phyloP scores from a whole-genome alignment of 2,888 invertebrate genomes.

The Eumerus sabulonum region DNA sequence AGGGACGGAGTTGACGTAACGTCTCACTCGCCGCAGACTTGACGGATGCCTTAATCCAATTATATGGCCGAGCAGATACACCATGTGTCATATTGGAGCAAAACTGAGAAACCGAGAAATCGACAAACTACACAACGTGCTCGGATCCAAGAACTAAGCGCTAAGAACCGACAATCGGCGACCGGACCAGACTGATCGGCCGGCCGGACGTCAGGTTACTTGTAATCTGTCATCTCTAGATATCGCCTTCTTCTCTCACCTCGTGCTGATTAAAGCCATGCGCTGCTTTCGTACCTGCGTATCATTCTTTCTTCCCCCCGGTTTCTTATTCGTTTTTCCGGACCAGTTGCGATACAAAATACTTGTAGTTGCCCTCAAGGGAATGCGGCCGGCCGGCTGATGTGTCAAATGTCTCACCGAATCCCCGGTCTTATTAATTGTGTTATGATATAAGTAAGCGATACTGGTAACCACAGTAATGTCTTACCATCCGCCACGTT shows the following conservation, averaged over 20 bases:
- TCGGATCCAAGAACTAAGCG: not conserved
- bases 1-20: conserved; percentile 63
- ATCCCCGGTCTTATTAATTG: conserved; percentile 51
- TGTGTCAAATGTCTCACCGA: conserved; percentile 66
- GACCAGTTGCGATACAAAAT: conserved; percentile 53
- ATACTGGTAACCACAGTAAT: conserved; percentile 24
- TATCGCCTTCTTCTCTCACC: not conserved
- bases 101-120: conserved; percentile 7
- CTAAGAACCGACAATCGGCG: conserved; percentile 21
- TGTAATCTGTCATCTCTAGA: conserved; percentile 60
- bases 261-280: too few species aligned
- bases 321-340: conserved; percentile 54
- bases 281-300: not conserved
- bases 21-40: conserved; percentile 59
- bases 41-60: conserved; percentile 72
- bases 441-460: conserved; percentile 57
- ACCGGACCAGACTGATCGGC: too few species aligned
- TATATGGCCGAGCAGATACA: conserved; percentile 60
- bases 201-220: conserved; percentile 16
- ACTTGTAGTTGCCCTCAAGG: conserved; percentile 45
- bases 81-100: conserved; percentile 61
- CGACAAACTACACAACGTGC: not conserved
- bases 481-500: conserved; percentile 3
- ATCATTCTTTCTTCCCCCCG: conserved; percentile 18
- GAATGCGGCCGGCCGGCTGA: conserved; percentile 45